Base-by-base conservation (phyloP, 2,113 vertebrate species). In the Hippopotamus amphibius region DNA sequence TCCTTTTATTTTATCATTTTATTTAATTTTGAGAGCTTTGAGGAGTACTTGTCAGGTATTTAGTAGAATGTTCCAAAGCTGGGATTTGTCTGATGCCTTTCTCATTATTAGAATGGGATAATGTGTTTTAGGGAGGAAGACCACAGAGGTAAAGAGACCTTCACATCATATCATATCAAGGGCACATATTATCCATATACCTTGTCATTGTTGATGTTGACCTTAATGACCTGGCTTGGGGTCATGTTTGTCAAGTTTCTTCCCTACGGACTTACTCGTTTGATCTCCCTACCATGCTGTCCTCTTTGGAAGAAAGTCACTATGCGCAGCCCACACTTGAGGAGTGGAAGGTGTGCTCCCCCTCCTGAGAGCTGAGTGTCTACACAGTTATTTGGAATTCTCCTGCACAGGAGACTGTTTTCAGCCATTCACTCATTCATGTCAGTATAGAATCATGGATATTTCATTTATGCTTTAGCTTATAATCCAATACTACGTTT, bases 161-260 rank as follows among this genome's bases (percentile, higher is more conserved):
- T 17, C 77, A 63, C 50, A 0, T 19, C 10, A 2, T 0, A 2
- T 7, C 10, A 0, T 3, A 0, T 33, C 37, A 0, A 5, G 26
- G 30, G 46, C 26, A 26, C 22, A 0, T 5, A 1, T 15, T 11
- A 7, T 28, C 76, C 1, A 7, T 0, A 10, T 3, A 7, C 33
- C 11, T 41, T 2, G 15, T 6, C 59, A 1, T 5, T 3, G 37
- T 7, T 7, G 46, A 10, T 1, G 22, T 46, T 13, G 3, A 26
- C 66, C 65, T 50, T 7, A 55, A 0, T 3, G 11, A 33, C 80
- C 61, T 41, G 33, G 43, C 43, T 9, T 11, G 48, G 7, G 24
- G 30, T 4, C 12, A 28, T 7, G 26, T 10, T 7, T 55, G 7
- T 19, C 55, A 3, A 26, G 0, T 76, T n/a, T 43, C 46, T 41